Conservation (phyloP, 92 coral and sea anemone species). For the Phenganax marumi region DNA sequence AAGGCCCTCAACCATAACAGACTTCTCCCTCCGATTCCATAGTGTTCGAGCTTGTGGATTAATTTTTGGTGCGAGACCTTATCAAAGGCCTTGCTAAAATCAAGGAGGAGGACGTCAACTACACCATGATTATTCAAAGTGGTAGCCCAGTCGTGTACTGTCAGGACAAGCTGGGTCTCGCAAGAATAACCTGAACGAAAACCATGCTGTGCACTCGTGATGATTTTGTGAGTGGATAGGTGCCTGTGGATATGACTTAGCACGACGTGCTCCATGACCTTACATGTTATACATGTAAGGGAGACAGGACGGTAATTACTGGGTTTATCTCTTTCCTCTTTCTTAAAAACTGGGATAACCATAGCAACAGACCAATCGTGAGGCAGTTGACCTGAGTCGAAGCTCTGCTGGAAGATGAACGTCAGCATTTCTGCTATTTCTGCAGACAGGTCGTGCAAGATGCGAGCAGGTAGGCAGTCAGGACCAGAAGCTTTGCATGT, state of each 20-base stretch:
- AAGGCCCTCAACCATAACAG: not conserved
- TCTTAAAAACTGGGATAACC: conserved; percentile 46
- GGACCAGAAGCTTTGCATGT: conserved; percentile 45
- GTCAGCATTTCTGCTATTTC: conserved; percentile 46
- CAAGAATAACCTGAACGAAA: not conserved
- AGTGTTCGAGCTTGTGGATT: not conserved
- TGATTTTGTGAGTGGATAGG: not conserved
- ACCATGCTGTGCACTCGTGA: not conserved
- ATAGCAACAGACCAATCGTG: conserved; percentile 52
- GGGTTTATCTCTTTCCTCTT: conserved; percentile 45
- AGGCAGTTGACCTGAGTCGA: conserved; percentile 39
- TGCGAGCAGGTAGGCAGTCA: conserved; percentile 45
- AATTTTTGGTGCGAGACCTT: not conserved
- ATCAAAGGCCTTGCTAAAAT: too few species aligned
- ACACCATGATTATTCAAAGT: not conserved
- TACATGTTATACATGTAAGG: conserved; percentile 53
- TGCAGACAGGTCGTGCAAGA: conserved; percentile 25
- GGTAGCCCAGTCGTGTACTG: conserved; percentile 1
- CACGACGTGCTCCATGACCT: conserved; percentile 49
- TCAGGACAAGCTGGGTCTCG: not conserved
- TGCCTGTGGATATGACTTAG: conserved; percentile 22
- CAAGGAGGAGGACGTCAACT: not conserved
- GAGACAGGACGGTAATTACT: conserved; percentile 55
- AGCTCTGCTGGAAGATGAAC: conserved; percentile 49
- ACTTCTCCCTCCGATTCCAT: not conserved